Evolutionary conservation across 2,797 vertebrate species (phyloP).

Genomic region (Siniperca undulata): DNA sequence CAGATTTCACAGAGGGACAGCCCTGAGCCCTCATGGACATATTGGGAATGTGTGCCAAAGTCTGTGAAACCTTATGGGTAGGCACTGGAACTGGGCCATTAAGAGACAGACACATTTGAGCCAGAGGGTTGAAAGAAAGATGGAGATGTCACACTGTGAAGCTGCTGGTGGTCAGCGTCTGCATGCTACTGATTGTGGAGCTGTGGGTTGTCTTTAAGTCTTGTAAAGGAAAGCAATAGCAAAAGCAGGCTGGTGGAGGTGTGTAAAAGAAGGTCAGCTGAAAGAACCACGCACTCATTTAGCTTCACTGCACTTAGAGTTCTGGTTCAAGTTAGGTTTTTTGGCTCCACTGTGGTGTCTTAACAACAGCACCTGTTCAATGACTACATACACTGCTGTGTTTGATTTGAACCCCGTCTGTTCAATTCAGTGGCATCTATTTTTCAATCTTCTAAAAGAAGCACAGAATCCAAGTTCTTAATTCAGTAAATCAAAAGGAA

Average conservation of each 20-base stretch:
- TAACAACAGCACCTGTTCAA: not conserved
- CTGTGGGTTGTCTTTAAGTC: constrained; percentile 30
- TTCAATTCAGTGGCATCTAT: too few species aligned
- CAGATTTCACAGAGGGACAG: not conserved
- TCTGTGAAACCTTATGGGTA: constrained; percentile 12
- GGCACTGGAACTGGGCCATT: constrained; percentile 19
- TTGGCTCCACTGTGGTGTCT: not conserved
- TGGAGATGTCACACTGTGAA: constrained; percentile 40
- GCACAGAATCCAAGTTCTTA: not conserved
- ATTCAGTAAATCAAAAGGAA: not conserved
- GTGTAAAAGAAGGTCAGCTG: constrained; percentile 9
- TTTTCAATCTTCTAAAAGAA: not conserved
- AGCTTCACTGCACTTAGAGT: not conserved
- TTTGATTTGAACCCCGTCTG: not conserved
- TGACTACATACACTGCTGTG: not conserved
- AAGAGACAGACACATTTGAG: not conserved
- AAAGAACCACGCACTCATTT: not conserved
- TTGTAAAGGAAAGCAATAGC: not conserved
- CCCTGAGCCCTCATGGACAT: not conserved
- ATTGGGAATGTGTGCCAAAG: not conserved
- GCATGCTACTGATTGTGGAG: constrained; percentile 51
- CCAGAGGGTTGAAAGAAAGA: constrained; percentile 13
- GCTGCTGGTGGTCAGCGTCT: constrained; percentile 43
- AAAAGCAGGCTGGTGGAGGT: not conserved
- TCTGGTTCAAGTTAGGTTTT: not conserved